phyloP scores from a whole-genome alignment of 1,140 invertebrate species.

The Parasteatoda tepidariorum region DNA sequence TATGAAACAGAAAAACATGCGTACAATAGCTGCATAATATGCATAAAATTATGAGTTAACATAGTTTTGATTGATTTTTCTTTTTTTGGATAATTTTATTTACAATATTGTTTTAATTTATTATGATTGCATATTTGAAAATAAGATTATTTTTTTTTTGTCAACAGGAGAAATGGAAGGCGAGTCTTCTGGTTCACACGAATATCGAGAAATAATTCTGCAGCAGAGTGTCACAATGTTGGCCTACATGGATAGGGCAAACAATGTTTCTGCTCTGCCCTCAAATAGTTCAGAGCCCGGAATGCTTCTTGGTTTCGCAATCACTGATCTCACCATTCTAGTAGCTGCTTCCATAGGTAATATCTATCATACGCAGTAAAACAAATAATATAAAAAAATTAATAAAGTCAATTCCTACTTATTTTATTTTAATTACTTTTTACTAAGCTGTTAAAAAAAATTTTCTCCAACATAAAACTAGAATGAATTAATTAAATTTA shows the following conservation, averaged over 20 bases:
- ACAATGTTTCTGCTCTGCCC: conserved; percentile 18
- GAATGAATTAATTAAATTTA: too few species aligned
- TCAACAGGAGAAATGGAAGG: conserved; percentile 25
- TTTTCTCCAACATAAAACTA: too few species aligned
- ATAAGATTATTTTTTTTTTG: not conserved
- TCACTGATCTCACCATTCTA: conserved; percentile 70
- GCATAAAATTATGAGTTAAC: too few species aligned
- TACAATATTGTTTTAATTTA: not conserved
- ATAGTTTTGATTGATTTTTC: too few species aligned
- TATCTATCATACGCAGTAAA: too few species aligned
- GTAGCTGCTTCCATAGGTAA: conserved; percentile 71
- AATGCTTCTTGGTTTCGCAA: conserved; percentile 68
- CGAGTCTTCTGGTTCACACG: conserved; percentile 44
- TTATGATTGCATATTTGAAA: not conserved
- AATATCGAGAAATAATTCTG: conserved; percentile 47
- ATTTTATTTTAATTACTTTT: too few species aligned
- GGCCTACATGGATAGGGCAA: conserved; percentile 57
- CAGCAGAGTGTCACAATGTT: conserved; percentile 60
- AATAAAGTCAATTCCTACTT: too few species aligned
- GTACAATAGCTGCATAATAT: too few species aligned
- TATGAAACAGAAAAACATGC: too few species aligned
- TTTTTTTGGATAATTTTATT: too few species aligned
- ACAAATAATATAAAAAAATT: too few species aligned
- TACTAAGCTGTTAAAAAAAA: too few species aligned
- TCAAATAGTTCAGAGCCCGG: conserved; percentile 30